A percentile compares a stretch with the other conserved stretches of the same genome.
Evolutionary conservation across 2,113 vertebrate species (phyloP).

Genomic region (Hydropotes inermis): DNA sequence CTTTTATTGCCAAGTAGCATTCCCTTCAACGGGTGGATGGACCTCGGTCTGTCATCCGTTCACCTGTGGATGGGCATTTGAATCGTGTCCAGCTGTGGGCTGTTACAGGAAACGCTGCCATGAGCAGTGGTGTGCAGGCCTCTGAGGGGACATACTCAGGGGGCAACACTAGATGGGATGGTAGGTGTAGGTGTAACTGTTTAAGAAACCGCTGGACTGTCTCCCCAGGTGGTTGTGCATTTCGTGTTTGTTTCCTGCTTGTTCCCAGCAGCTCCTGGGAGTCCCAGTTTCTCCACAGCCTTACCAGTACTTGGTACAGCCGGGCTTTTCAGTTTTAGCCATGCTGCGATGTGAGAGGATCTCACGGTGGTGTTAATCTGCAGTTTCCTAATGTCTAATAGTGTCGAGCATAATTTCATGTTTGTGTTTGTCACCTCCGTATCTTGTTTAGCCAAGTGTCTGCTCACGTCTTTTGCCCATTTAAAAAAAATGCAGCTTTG

Average conservation of each 20-base stretch:
- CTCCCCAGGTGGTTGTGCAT: background rate
- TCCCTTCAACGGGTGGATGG: background rate
- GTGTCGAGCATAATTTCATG: background rate
- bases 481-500: background rate
- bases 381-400: background rate
- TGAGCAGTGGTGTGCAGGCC: background rate
- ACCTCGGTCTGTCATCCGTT: background rate
- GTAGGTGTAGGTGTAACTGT: background rate
- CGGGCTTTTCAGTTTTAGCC: background rate
- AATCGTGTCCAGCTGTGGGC: background rate
- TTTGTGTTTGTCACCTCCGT: background rate
- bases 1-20: background rate
- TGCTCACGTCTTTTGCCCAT: background rate
- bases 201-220: background rate
- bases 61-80: background rate
- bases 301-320: background rate
- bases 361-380: background rate
- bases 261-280: background rate
- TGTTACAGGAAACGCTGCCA: background rate
- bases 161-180: background rate
- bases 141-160: background rate
- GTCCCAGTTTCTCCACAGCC: background rate
- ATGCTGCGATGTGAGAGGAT: background rate
- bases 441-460: background rate
- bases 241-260: background rate